A percentile compares a stretch with the other conserved stretches of the same genome.
Evolutionary conservation across 2,888 invertebrate species (phyloP).

Genomic region (Tolmerus cingulatus): DNA sequence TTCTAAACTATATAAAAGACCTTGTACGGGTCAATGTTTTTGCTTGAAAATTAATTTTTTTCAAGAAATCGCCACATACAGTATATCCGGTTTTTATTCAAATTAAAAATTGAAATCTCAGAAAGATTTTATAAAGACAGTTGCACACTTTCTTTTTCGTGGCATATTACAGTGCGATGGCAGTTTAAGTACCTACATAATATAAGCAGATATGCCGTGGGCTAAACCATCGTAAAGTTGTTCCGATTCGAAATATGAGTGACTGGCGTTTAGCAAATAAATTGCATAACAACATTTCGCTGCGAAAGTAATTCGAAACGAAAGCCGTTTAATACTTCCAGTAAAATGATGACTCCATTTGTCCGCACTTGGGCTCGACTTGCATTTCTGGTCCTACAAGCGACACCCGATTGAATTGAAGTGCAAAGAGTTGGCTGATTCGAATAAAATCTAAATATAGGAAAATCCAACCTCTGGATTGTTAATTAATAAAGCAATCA

Average conservation of each 20-base stretch:
- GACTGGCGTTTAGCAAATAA: neutral
- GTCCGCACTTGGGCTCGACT: neutral
- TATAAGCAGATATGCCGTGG: neutral
- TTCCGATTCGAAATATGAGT: neutral
- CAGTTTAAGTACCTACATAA: neutral
- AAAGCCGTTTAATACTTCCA: neutral
- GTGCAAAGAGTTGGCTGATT: neutral
- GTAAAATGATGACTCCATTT: neutral
- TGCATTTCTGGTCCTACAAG: neutral
- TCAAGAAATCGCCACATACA: neutral
- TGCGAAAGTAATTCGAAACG: neutral
- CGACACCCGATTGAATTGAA: neutral
- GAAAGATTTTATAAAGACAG: neutral
- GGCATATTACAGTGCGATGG: neutral
- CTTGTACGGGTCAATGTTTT: neutral
- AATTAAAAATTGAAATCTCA: neutral
- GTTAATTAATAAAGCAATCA: conserved; percentile 11
- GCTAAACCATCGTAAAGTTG: neutral
- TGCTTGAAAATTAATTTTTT: neutral
- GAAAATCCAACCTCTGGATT: neutral
- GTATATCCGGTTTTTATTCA: neutral
- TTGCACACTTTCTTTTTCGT: neutral
- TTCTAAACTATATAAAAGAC: neutral
- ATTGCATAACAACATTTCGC: neutral
- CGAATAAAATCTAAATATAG: conserved; percentile 5